A percentile compares a stretch with the other conserved stretches of the same genome.
Evolutionary conservation across 2,797 vertebrate genomes (phyloP).

Genomic region (Mustela erminea): DNA sequence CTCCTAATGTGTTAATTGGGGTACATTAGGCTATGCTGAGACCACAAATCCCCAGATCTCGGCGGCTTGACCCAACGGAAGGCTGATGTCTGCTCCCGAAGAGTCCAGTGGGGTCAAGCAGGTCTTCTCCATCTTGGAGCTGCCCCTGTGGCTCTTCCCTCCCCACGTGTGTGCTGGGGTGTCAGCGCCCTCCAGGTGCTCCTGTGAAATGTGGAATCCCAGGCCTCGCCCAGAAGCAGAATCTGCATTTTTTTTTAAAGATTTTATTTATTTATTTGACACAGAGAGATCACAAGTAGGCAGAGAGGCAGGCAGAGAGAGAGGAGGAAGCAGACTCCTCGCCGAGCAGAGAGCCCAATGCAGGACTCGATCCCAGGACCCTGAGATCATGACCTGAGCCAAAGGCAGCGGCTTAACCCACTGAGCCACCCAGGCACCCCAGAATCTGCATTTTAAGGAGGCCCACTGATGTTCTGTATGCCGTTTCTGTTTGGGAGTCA

Average conservation of each 20-base stretch:
- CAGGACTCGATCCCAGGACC: no score
- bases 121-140: not conserved
- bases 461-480: not conserved
- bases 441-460: not conserved
- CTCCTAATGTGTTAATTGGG: not conserved
- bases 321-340: no score
- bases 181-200: not conserved
- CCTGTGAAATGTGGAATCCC: not conserved
- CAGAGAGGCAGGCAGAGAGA: no score
- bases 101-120: fast-evolving
- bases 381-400: no score
- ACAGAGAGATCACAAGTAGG: no score
- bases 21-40: not conserved
- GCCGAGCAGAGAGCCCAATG: no score
- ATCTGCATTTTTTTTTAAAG: not conserved
- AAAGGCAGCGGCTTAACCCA: no score
- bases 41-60: not conserved
- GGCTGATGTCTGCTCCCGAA: not conserved
- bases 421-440: not conserved
- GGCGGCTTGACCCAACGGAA: not conserved
- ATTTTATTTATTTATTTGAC: no score
- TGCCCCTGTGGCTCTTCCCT: not conserved
- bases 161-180: not conserved
- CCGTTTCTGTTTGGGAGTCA: not conserved
- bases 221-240: not conserved